Evolutionary conservation across 2,888 invertebrate species (phyloP).

Genomic region (Nezara viridula): DNA sequence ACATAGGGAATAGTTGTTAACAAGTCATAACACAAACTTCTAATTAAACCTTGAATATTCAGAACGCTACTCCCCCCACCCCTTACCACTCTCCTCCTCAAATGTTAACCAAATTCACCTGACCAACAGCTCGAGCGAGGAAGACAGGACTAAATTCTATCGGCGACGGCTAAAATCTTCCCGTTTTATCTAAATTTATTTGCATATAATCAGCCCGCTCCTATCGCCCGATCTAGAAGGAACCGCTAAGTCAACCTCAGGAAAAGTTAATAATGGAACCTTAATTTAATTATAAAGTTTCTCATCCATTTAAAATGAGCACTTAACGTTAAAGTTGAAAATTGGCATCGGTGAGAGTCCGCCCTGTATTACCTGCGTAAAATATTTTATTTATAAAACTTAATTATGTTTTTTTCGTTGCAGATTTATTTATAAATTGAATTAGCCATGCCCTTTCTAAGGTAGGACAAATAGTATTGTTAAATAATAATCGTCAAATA

Average conservation of each 20-base stretch:
- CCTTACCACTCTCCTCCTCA: not conserved
- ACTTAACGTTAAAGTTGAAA: not conserved
- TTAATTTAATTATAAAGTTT: slow-evolving; percentile 35
- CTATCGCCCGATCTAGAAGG: not conserved
- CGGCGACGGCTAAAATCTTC: not conserved
- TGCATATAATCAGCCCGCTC: slow-evolving; percentile 1
- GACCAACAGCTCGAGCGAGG: not conserved
- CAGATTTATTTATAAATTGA: too few species aligned
- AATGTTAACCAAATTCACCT: slow-evolving; percentile 31
- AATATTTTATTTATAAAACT: not conserved
- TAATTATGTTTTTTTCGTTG: not conserved
- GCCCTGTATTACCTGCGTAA: not conserved
- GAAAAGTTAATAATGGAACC: not conserved
- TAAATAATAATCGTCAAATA: too few species aligned
- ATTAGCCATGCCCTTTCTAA: too few species aligned
- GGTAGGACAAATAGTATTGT: too few species aligned
- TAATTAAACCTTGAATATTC: slow-evolving; percentile 48
- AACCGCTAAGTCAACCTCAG: not conserved
- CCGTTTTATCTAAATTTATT: slow-evolving; percentile 42
- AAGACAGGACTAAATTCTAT: not conserved
- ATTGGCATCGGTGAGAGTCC: not conserved
- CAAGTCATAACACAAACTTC: slow-evolving; percentile 43
- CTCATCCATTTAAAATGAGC: not conserved
- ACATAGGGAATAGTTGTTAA: slow-evolving; percentile 31
- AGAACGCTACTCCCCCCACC: not conserved